Evolutionary conservation across 2,888 invertebrate genomes (phyloP), one percentile per base, ranked within the genome.

Genomic region (Heliconius cydno): DNA sequence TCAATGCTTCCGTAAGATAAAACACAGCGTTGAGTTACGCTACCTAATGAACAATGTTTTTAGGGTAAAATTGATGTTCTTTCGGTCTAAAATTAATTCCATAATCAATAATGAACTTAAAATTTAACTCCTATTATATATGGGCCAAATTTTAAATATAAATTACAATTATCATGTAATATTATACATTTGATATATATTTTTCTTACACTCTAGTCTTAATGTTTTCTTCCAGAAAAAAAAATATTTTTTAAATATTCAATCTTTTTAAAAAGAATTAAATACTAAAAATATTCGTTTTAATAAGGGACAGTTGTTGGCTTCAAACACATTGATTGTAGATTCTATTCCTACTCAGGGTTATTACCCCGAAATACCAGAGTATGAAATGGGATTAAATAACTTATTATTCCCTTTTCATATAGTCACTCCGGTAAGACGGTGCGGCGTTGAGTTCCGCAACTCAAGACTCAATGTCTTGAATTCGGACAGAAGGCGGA

Each of bases 201-300:
- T 73, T 28, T 12, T 30, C 22, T 57, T 30, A 73, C 19, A 34
- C 34, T 73, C 73, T 73, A 73, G 73, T 73, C 73, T 73, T 28
- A 73, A 57, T 73, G n/a, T 38, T n/a, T 38, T 68, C 68, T 41
- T 68, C 68, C 68, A 68, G 22, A 38, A 38, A 68, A 41, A 34
- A 38, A 12, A 13, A 10, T 65, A 65, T 65, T 65, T 30, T 65
- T 30, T 3, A 5, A 28, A 15, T 15, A 25, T 65, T 60, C 60
- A 60, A 60, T 60, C 60, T 60, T 60, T 60, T 60, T 60, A n/a
- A 60, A 60, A 60, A 60, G 10, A 60, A 60, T 60, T 60, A 7
- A 19, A 22, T 22, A 19, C 6, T 60, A n/a, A 60, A 57, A 57
- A n/a, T 25, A 65, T 28, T 12, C 28, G 7, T 60, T 63, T 65